Conservation (phyloP, 2,797 vertebrate species). For the Rhynchotus rufescens region DNA sequence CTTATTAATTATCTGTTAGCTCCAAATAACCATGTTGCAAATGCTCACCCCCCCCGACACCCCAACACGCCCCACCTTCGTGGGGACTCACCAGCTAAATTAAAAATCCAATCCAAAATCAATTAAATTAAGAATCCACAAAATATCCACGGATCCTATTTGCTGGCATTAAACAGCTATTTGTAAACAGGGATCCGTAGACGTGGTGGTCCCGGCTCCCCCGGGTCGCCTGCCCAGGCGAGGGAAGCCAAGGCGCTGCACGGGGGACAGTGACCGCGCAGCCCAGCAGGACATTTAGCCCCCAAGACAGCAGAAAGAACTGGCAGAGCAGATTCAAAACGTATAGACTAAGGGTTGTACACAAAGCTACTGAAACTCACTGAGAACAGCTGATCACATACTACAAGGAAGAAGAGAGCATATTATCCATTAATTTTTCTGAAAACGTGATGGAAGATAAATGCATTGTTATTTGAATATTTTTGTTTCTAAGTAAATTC, state of each 20-base stretch:
- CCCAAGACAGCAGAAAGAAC: no score
- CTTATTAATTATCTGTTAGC: background rate
- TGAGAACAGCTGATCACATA: background rate
- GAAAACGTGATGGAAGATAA: background rate
- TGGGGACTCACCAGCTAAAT: background rate
- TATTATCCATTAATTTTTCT: background rate
- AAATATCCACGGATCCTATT: no score
- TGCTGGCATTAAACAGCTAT: background rate
- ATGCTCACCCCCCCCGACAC: rapidly evolving
- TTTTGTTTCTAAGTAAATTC: background rate
- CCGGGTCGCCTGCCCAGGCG: background rate
- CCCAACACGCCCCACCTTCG: background rate
- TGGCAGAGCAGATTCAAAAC: no score
- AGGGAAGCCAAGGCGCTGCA: background rate
- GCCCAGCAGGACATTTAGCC: background rate
- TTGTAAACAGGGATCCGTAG: background rate
- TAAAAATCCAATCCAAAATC: background rate
- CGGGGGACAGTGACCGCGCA: no score
- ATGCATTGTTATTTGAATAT: background rate
- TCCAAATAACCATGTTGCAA: background rate
- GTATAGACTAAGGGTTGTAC: no score
- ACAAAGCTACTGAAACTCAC: background rate
- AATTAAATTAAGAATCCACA: no score
- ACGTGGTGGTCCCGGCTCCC: background rate
- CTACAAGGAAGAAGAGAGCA: background rate